A percentile compares a stretch with the other conserved stretches of the same genome.
Conservation (phyloP, 2,113 vertebrate species). For the Melanostigma gelatinosum region DNA sequence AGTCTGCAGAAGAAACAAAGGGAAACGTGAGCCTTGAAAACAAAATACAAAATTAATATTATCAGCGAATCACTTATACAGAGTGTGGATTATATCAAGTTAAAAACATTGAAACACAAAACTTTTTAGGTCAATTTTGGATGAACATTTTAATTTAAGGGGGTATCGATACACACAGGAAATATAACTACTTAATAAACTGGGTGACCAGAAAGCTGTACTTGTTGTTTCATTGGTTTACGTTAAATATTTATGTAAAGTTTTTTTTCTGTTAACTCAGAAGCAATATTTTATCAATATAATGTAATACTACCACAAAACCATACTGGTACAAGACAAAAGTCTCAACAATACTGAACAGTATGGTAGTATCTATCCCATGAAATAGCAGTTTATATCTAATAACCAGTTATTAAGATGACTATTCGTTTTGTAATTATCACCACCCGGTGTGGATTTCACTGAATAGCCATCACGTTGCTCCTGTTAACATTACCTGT, state of each 20-base stretch:
- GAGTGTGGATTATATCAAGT: not conserved
- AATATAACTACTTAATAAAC: too few relatives aligned
- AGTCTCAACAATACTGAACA: not conserved
- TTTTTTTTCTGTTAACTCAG: not conserved
- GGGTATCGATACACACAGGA: too few relatives aligned
- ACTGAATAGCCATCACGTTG: not conserved
- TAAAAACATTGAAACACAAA: not conserved
- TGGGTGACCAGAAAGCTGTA: too few relatives aligned
- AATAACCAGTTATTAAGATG: not conserved
- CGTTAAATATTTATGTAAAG: not conserved
- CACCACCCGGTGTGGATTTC: conserved; percentile 4
- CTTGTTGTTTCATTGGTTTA: not conserved
- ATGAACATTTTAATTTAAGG: not conserved
- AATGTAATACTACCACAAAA: not conserved
- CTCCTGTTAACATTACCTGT: conserved; percentile 88
- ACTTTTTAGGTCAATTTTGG: not conserved
- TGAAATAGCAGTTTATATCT: not conserved
- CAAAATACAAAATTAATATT: not conserved
- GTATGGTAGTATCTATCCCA: not conserved
- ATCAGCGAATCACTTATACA: not conserved
- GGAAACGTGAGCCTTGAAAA: not conserved
- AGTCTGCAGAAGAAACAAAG: conserved; percentile 81
- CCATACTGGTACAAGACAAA: not conserved
- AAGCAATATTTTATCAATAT: not conserved
- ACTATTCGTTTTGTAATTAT: not conserved